Evolutionary conservation across 1,140 invertebrate genomes (phyloP).

Genomic region (Lepidurus apus): DNA sequence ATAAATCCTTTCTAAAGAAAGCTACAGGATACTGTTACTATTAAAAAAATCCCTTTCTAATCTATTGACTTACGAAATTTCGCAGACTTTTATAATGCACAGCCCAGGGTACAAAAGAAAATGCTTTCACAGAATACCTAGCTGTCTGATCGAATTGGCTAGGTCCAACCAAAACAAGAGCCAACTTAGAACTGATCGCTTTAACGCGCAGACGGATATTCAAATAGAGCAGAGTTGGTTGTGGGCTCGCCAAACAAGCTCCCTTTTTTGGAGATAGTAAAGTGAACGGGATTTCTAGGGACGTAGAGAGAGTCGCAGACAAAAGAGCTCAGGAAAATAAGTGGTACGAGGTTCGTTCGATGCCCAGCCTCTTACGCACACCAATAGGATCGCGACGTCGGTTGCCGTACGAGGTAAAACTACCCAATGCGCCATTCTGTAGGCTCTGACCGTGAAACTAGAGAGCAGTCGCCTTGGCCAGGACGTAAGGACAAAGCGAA

Average conservation of each 20-base stretch:
- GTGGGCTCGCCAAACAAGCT: conserved; percentile 12
- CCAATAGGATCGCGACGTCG: conserved; percentile 16
- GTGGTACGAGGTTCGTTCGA: conserved; percentile 20
- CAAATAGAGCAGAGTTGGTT: not conserved
- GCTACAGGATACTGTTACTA: too few relatives aligned
- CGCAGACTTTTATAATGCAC: too few relatives aligned
- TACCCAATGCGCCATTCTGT: not conserved
- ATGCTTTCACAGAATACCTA: not conserved
- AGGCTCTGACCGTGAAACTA: not conserved
- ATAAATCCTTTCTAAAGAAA: too few relatives aligned
- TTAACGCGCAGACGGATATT: not conserved
- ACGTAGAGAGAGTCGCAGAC: not conserved
- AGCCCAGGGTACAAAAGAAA: not conserved
- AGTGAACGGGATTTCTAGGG: conserved; percentile 1
- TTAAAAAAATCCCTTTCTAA: too few relatives aligned
- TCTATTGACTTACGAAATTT: too few relatives aligned
- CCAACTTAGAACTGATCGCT: not conserved
- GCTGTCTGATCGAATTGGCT: not conserved
- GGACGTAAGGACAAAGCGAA: not conserved
- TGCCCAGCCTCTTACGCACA: conserved; percentile 12
- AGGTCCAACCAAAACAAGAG: not conserved
- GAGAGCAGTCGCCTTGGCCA: not conserved
- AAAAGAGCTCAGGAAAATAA: conserved; percentile 4
- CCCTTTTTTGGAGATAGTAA: not conserved
- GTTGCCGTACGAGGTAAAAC: not conserved